Base-by-base conservation (phyloP, 1,140 invertebrate species). In the Mercenaria mercenaria region DNA sequence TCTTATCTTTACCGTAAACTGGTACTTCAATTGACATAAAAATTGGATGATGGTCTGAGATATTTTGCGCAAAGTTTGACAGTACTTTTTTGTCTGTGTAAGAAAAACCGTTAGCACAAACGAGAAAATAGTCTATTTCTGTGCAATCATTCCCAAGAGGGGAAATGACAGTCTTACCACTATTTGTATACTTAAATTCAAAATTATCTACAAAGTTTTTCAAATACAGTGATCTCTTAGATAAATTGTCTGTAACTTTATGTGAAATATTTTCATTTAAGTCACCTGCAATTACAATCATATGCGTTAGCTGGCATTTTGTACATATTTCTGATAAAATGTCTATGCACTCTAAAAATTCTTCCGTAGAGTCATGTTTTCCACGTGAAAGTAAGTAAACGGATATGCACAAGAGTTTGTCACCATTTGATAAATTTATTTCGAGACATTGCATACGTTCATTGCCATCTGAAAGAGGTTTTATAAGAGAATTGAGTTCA, bases 361-460 rank as follows among this genome's bases (percentile, higher is more conserved):
- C n/a, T 23, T 15, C n/a, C 29, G 29, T 69, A 32, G n/a, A 34
- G 11, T 69, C 64, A 29, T 69, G 64, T 69, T 69, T 69, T 32
- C 64, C 64, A 32, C 32, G n/a, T 29, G n/a, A 69, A 6, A 29
- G 64, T 34, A 69, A 18, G 32, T 69, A 69, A 32, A 34, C 64
- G 13, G 64, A 69, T 11, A 61, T 29, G 8, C n/a, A 29, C n/a
- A 69, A 34, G 6, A 69, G 32, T 69, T 32, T 32, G 13, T 69
- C 34, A 6, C 64, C 64, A 4, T 29, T 13, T 32, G 4, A 3
- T 32, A 69, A 34, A 15, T 69, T 32, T n/a, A 82, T 37, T 64
- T 61, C 80, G 10, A 84, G 13, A 67, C 81, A 84, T 69, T 84
- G 81, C 8, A 84, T 84, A 23, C 81, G 34, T 47, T 84, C 37